Evolutionary conservation across 2,888 invertebrate species (phyloP).

Genomic region (Mycalesis mineus): DNA sequence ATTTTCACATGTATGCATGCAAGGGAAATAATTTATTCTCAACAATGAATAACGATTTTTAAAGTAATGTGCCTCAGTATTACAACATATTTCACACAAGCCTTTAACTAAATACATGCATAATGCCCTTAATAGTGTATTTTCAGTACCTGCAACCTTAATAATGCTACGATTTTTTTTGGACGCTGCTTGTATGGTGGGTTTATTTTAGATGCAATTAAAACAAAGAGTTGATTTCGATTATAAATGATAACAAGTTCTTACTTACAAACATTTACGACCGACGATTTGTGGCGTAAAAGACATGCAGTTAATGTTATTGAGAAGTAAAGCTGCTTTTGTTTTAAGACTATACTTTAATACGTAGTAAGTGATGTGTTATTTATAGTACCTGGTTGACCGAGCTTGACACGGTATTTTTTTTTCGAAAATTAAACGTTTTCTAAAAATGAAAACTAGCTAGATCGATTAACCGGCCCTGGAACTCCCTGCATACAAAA

Average conservation of each 20-base stretch:
- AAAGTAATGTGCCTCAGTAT: background rate
- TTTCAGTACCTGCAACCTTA: conserved; percentile 17
- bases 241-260: conserved; percentile 73
- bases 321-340: no score
- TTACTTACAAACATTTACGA: conserved; percentile 18
- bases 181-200: conserved; percentile 78
- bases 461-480: no score
- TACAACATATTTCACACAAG: background rate
- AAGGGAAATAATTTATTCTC: no score
- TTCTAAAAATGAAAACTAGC: no score
- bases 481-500: no score
- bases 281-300: background rate
- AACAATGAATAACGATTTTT: background rate
- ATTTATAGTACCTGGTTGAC: no score
- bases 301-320: no score
- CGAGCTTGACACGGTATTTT: no score
- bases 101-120: background rate
- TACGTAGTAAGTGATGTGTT: no score
- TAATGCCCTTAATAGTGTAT: conserved; percentile 1
- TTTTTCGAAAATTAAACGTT: no score
- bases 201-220: conserved; percentile 64
- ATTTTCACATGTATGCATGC: no score
- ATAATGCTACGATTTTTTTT: conserved; percentile 48
- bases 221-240: conserved; percentile 80
- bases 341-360: no score